Evolutionary conservation across 2,888 invertebrate genomes (phyloP).

Genomic region (Julus scandinavius): DNA sequence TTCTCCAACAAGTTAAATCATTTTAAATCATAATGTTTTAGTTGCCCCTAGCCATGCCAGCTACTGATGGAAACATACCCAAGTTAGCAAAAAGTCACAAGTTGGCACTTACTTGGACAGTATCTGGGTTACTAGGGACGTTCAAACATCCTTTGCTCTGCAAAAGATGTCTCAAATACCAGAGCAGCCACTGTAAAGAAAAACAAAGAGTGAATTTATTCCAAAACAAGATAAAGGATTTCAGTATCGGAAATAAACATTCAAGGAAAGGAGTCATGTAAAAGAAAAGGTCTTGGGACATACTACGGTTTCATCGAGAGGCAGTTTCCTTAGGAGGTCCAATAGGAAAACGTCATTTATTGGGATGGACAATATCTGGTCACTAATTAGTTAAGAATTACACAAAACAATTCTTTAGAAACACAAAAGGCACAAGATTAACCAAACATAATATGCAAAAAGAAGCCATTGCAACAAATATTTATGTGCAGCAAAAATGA

Average conservation of each 20-base stretch:
- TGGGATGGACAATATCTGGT: slow-evolving; percentile 16
- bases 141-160: background rate
- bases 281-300: background rate
- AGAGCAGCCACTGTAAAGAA: background rate
- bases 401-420: background rate
- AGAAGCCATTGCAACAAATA: too few species aligned
- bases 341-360: slow-evolving; percentile 1
- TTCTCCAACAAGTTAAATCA: too few species aligned
- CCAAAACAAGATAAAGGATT: background rate
- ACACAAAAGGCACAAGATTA: too few species aligned
- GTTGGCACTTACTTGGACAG: background rate
- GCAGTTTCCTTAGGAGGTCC: slow-evolving; percentile 14
- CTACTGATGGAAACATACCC: too few species aligned
- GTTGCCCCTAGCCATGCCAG: too few species aligned
- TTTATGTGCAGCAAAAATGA: too few species aligned
- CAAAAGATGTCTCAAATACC: slow-evolving; percentile 4
- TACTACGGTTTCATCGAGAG: background rate
- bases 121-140: background rate
- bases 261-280: too few species aligned
- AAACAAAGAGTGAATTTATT: background rate
- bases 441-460: too few species aligned
- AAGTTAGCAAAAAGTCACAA: too few species aligned
- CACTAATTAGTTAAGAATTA: background rate
- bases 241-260: too few species aligned
- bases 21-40: too few species aligned